Evolutionary conservation across 2,888 invertebrate species (phyloP), one percentile per base, ranked within the genome.

Genomic region (Andrena bucephala): DNA sequence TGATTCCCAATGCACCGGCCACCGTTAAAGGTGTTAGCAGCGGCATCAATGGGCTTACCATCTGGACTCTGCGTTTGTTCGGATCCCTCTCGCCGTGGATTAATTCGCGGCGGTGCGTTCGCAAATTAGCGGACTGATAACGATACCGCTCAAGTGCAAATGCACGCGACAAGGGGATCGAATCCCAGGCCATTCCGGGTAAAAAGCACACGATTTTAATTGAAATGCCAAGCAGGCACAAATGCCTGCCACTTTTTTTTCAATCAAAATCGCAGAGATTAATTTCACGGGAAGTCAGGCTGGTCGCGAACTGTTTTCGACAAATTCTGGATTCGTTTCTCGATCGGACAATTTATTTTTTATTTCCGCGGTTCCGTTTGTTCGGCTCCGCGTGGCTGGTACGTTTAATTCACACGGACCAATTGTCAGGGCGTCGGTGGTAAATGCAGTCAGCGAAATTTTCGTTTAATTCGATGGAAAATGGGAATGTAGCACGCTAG

Each of bases 1-100:
- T 65, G 71, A 82, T 68, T 72, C 72, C 63, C 59, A 76, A 71
- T 69, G 68, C 13, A 8, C 13, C 2, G 42, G 65, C 52, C 20
- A 13, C 13, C 13, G 24, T 33, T 20, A 10, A 31, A 52, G 57
- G 36, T 72, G 13, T 52, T 66, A 31, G 13, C 13, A 27, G 3
- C 4, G 4, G 10, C 69, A 36, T 73, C 31, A 67, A 66, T 7
- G 33, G 13, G n/a, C n/a, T 5, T 16, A 13, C 29, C 24, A 50
- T 31, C 29, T 27, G 16, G 42, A 62, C 60, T n/a, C 62, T 10
- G 20, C 16, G 20, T 50, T 68, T 50, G 31, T 27, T 20, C 71
- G 50, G 65, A 65, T 62, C 50, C 59, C 16, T 36, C 48, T 3
- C 3, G 7, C 7, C n/a, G 0, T 13, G 6, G 4, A 27, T 71